Percentiles rank a stretch among this genome's conserved stretches.
These are phyloP conservation scores for Parelbella ahira DNA, from an alignment of 2,888 invertebrate species.

Conservation along the genomic window DNA sequence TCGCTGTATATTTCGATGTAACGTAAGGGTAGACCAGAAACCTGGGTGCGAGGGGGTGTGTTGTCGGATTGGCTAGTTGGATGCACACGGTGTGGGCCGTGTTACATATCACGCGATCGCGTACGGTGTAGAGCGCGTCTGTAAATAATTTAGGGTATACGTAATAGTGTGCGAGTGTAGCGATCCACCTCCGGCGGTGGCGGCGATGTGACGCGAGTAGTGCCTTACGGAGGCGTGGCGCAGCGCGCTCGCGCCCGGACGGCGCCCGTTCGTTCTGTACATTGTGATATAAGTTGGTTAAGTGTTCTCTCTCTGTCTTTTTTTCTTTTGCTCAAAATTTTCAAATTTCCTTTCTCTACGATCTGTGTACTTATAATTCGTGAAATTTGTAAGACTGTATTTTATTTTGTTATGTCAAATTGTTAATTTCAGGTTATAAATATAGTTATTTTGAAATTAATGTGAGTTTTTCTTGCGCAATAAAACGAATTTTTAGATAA, in stretches of 20 bases:
- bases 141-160: no score
- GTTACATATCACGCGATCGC: constrained; percentile 53
- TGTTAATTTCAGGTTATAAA: constrained; percentile 76
- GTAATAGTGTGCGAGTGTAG: no score
- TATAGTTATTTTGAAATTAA: constrained; percentile 75
- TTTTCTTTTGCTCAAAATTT: constrained; percentile 67
- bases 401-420: constrained; percentile 76
- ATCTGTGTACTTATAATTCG: constrained; percentile 76
- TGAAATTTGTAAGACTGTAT: constrained; percentile 80
- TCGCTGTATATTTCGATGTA: constrained; percentile 38
- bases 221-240: no score
- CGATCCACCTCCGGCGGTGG: no score
- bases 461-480: constrained; percentile 36
- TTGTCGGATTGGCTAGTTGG: constrained; percentile 42
- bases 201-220: constrained; percentile 41
- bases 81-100: constrained; percentile 40
- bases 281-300: constrained; percentile 70
- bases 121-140: no score
- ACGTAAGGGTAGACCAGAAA: constrained; percentile 36
- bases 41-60: constrained; percentile 48
- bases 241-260: constrained; percentile 44
- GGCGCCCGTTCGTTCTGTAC: constrained; percentile 50
- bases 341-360: constrained; percentile 47
- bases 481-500: constrained; percentile 58
- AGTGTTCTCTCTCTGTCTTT: no score